These are phyloP conservation scores for Melanotaenia pygmaea DNA, from an alignment of 2,797 vertebrate species.

Conservation along the genomic window DNA sequence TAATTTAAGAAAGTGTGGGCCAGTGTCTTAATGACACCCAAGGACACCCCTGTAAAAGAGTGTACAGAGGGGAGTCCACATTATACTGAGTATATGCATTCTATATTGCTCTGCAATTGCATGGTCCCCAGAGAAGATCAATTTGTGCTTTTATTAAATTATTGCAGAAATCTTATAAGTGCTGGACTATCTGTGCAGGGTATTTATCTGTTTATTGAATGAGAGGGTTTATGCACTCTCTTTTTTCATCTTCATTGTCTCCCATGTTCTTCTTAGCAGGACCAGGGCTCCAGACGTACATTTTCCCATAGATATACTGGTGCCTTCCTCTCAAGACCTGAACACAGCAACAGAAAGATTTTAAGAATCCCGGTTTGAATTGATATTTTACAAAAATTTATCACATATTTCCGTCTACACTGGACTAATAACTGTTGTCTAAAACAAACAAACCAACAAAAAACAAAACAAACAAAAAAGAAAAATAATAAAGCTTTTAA, in stretches of 20 bases:
- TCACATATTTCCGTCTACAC: too few species aligned
- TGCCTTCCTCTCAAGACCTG: not conserved
- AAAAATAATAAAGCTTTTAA: too few species aligned
- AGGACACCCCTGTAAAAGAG: slow-evolving; percentile 31
- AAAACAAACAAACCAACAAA: too few species aligned
- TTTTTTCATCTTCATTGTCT: slow-evolving; percentile 20
- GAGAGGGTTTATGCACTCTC: slow-evolving; percentile 31
- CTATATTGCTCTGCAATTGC: slow-evolving; percentile 30
- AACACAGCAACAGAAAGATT: not conserved
- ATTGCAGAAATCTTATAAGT: slow-evolving; percentile 68
- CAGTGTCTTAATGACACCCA: slow-evolving; percentile 30
- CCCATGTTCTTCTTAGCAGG: slow-evolving; percentile 5
- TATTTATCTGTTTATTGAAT: slow-evolving; percentile 73
- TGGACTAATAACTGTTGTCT: too few species aligned
- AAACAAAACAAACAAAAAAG: too few species aligned
- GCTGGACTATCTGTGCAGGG: slow-evolving; percentile 53
- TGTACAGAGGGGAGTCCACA: slow-evolving; percentile 14
- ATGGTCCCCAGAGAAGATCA: slow-evolving; percentile 51
- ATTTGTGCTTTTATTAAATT: slow-evolving; percentile 74
- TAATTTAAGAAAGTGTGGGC: slow-evolving; percentile 20
- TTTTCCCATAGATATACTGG: not conserved
- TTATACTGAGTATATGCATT: slow-evolving; percentile 33
- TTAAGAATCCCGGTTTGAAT: not conserved
- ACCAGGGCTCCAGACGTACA: not conserved
- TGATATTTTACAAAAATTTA: not conserved